Base-by-base conservation (phyloP, 2,113 vertebrate genomes). In the Hassar affinis region DNA sequence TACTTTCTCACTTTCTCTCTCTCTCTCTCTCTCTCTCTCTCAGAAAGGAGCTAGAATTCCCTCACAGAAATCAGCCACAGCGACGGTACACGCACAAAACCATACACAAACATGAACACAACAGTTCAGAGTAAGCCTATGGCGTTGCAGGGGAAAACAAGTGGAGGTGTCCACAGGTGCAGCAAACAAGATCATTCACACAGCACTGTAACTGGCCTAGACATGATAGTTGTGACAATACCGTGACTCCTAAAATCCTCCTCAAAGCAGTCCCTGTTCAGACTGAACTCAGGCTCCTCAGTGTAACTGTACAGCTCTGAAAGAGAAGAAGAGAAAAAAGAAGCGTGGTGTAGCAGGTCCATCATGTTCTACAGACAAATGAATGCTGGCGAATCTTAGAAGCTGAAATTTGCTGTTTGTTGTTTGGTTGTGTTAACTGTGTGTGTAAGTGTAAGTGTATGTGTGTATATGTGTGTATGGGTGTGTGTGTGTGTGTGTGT, bases 301-400 rank as follows among this genome's bases (percentile, higher is more conserved):
- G 98, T 99, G 95, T 99, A 99, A 90, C 98, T 99, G 92, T 97
- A 99, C 49, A 99, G 93, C 91, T 99, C 98, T 99, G 92, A 78
- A 51, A 66, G 45, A 81, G 57, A 88, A 25, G 4, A 45, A 86
- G 68, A 86, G 14, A 56, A 33, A 22, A 74, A 57, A 85, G 79
- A 79, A 22, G 47, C 15, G n/a, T 57, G 27, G 8, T 56, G 22
- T 35, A 59, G 76, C 15, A 80, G 62, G 33, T 22, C 20, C 15
- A 78, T 54, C 51, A 74, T 57, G 30, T 82, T 71, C 17, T 49
- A n/a, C 42, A 45, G 27, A 54, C 35, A 74, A 42, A 42, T 42
- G 38, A 42, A 42, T 42, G 38, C 17, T 33, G 61, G 14, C n/a
- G 45, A 69, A 71, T 71, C 4, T 49, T 47, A 35, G 15, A 52